phyloP scores from a whole-genome alignment of 2,113 vertebrate species.

The Parotia lawesii region DNA sequence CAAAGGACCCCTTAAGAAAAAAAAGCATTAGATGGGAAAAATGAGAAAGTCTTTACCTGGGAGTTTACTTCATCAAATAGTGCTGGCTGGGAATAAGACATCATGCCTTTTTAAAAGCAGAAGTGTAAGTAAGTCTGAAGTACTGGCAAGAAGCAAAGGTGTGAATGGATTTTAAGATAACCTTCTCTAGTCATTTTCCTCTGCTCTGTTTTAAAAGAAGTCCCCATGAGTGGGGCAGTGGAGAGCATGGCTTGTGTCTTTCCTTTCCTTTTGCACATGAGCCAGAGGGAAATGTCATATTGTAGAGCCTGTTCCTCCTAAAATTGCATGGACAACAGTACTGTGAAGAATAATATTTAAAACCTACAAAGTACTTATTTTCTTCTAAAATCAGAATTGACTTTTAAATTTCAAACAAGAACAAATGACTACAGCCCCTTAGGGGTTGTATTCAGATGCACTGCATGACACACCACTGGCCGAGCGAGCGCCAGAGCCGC shows the following conservation, averaged over 20 bases:
- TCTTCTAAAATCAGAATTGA: not conserved
- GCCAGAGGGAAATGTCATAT: not conserved
- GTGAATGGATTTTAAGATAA: not conserved
- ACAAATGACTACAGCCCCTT: not conserved
- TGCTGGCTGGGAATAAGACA: not conserved
- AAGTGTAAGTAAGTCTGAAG: not conserved
- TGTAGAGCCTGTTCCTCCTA: not conserved
- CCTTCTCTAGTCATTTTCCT: not conserved
- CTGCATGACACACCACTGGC: fast-evolving
- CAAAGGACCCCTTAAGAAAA: not conserved
- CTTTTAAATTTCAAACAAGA: not conserved
- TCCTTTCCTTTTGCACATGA: not conserved
- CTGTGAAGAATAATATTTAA: not conserved
- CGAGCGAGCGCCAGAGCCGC: fast-evolving
- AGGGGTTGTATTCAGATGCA: not conserved
- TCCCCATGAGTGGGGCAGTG: not conserved
- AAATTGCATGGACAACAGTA: not conserved
- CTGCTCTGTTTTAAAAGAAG: not conserved
- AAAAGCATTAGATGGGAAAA: not conserved
- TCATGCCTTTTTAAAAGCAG: not conserved
- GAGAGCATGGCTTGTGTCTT: not conserved
- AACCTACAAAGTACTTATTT: not conserved
- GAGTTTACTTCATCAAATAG: not conserved
- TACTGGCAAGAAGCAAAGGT: not conserved
- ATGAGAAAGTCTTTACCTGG: not conserved